Evolutionary conservation across 1,140 invertebrate species (phyloP), one percentile per base, ranked within the genome.

Genomic region (Cataglyphis hispanica): DNA sequence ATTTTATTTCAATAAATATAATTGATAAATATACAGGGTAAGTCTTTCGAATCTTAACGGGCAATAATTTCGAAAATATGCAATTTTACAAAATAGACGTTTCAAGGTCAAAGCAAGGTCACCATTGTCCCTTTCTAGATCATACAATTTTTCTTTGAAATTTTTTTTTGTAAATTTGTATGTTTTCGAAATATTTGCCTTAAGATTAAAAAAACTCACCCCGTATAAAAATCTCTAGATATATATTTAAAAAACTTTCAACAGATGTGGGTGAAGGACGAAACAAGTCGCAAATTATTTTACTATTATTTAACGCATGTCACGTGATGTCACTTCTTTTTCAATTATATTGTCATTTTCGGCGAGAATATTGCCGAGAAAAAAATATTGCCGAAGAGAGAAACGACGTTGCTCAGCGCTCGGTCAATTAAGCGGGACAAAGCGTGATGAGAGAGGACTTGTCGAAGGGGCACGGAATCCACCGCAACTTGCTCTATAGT

Each of bases 371-470:
- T 72, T 1, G 25, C n/a, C 22, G 60, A 27, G 43, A 43, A 43
- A 40, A 31, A 31, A 31, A 31, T 31, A 31, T 31, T 11, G 10
- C 1, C 2, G 11, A 81, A 83, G 67, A 58, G 13, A 34, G 40
- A 34, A 2, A 25, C 19, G 16, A 3, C 72, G 22, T n/a, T 46
- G 46, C 66, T 60, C 67, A 43, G 3, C 7, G 37, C 16, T 31
- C 78, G 37, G 34, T 74, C 53, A 74, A 83, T 83, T 74, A 83
- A 72, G 19, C 50, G 53, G 11, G 34, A 74, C 67, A 83, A 83
- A 83, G 66, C 67, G 53, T 27, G 40, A 22, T 22, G 1, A 3
- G 25, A 16, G 22, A 16, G 5, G 37, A 50, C 16, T 50, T 19
- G 25, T 60, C 53, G 53, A 60, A 2, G 25, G 56, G 22, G 37